Percentiles rank a stretch among this genome's conserved stretches.
These are phyloP conservation scores for Musca vetustissima DNA, from an alignment of 1,140 invertebrate genomes.

Conservation along the genomic window DNA sequence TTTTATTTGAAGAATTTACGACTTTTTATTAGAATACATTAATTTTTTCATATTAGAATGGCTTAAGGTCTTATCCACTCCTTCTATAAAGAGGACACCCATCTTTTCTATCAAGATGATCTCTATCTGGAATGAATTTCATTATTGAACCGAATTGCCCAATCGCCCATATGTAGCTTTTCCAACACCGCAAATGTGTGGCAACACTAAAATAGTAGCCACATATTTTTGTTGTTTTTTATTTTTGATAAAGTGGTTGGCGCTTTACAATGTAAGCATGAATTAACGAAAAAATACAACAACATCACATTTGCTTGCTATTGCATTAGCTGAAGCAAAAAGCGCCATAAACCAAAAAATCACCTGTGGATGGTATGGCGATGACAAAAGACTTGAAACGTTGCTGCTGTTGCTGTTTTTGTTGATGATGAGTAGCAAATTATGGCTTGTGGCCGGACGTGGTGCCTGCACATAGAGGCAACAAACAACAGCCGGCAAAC, in stretches of 20 bases:
- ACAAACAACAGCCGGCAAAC: neutral
- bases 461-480: neutral
- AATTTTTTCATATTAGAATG: no score
- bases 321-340: conserved; percentile 1
- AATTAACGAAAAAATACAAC: conserved; percentile 4
- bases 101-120: no score
- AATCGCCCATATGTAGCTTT: neutral
- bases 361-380: neutral
- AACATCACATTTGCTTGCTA: conserved; percentile 15
- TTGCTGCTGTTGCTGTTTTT: no score
- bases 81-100: no score
- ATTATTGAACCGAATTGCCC: no score
- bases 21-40: no score
- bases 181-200: conserved; percentile 2
- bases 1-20: no score
- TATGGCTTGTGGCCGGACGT: neutral
- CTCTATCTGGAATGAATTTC: no score
- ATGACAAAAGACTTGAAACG: neutral
- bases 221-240: no score
- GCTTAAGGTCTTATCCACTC: no score
- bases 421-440: no score
- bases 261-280: conserved; percentile 25
- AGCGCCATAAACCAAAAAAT: no score
- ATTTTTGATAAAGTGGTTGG: conserved; percentile 7
- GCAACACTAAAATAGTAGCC: conserved; percentile 4